Base-by-base conservation (phyloP, 2,797 vertebrate genomes). In the Malacoraja senta region DNA sequence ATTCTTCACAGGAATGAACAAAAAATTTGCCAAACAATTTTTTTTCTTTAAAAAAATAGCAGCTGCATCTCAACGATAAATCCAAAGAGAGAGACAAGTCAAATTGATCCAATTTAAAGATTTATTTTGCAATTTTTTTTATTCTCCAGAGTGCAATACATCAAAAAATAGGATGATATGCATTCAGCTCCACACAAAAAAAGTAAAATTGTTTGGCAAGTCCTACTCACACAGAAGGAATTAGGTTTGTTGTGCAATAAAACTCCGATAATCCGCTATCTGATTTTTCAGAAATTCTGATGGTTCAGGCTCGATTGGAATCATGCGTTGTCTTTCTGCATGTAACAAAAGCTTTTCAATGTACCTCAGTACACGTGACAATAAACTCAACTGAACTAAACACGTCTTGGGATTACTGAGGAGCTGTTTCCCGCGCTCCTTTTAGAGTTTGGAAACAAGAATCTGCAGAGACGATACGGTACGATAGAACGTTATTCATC, bases 61-160 rank as follows among this genome's bases (percentile, higher is more conserved):
- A 68, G n/a, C 63, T 10, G 21, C 61, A 88, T 88, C 84, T 88
- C 61, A 88, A 35, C 15, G 2, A 88, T 65, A 68, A 88, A 88
- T 88, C n/a, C 3, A 63, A 88, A 3, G n/a, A 38, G 84, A 35
- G 84, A 35, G 63, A 35, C 84, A 88, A 32, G 63, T 68, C 68
- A 17, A 88, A 68, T 35, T 88, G 63, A 68, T 38, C 84, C 84
- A 88, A 88, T 68, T 88, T 68, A 35, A 7, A 32, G 17, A 88
- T 68, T 65, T 35, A 68, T 68, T 84, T 84, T 61, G 58, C 81
- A 84, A 61, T 84, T 84, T 38, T 26, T n/a, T 84, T 84, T 61
- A 29, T 58, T 84, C 53, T 61, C 81, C 81, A 13, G 81, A 19
- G 81, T 15, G 12, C 7, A 15, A 61, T 61, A 29, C 53, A 84